phyloP scores from a whole-genome alignment of 2,888 invertebrate genomes.

The Spatulosminthurus flaviceps region DNA sequence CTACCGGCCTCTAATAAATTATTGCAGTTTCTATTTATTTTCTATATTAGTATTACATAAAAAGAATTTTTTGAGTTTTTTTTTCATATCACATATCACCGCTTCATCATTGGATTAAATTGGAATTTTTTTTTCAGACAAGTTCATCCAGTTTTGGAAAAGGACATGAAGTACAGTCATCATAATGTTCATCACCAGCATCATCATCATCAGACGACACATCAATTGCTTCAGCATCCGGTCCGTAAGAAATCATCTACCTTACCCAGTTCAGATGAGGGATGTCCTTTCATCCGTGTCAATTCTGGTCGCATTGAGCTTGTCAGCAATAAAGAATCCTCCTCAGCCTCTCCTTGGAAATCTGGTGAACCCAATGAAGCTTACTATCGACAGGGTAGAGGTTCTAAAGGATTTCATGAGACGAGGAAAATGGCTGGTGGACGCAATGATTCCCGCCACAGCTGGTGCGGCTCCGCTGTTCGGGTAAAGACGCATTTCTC shows the following conservation, averaged over 20 bases:
- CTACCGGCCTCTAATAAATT: no score
- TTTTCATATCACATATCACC: no score
- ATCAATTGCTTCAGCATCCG: conserved; percentile 45
- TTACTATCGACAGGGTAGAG: conserved; percentile 49
- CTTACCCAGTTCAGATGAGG: conserved; percentile 56
- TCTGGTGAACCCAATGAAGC: conserved; percentile 44
- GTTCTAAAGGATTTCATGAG: conserved; percentile 42
- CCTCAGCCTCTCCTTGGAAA: conserved; percentile 35
- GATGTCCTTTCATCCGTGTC: conserved; percentile 62
- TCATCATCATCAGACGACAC: conserved; percentile 41
- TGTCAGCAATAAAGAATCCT: conserved; percentile 52
- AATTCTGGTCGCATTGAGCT: conserved; percentile 63
- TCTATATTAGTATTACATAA: no score
- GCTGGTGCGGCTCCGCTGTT: conserved; percentile 59
- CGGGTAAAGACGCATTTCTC: conserved; percentile 25
- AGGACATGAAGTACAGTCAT: conserved; percentile 55
- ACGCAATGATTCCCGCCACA: conserved; percentile 60
- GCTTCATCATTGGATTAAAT: no score
- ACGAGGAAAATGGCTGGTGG: conserved; percentile 37
- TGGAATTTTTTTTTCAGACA: conserved; percentile 57
- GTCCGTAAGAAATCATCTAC: conserved; percentile 58
- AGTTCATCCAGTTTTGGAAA: conserved; percentile 63
- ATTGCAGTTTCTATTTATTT: no score
- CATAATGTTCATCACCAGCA: conserved; percentile 52
- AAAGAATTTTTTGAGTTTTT: no score